Conservation (phyloP, 1,140 invertebrate genomes). For the Apis florea region DNA sequence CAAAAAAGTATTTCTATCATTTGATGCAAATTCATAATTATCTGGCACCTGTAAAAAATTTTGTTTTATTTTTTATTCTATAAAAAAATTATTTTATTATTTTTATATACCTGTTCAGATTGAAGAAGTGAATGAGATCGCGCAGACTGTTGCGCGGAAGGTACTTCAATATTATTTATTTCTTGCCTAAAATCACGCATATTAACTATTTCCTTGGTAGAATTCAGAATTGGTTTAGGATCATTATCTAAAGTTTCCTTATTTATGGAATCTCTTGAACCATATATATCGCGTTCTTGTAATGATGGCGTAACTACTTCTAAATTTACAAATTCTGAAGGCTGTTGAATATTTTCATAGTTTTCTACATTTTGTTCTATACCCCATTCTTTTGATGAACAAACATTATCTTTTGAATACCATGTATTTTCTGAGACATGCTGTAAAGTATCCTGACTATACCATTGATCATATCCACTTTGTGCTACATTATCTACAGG, state of each 20-base stretch:
- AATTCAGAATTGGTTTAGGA: slow-evolving; percentile 58
- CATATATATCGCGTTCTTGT: slow-evolving; percentile 72
- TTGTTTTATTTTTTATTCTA: not conserved
- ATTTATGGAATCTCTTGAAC: slow-evolving; percentile 76
- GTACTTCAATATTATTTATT: slow-evolving; percentile 70
- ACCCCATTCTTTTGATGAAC: slow-evolving; percentile 62
- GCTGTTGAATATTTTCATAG: slow-evolving; percentile 76
- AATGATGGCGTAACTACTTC: slow-evolving; percentile 72
- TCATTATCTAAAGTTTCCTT: slow-evolving; percentile 77
- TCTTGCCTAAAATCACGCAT: slow-evolving; percentile 70
- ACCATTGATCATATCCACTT: slow-evolving; percentile 77
- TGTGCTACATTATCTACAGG: slow-evolving; percentile 57
- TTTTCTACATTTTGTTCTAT: slow-evolving; percentile 74
- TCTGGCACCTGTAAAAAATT: slow-evolving; percentile 65
- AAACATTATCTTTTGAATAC: slow-evolving; percentile 60
- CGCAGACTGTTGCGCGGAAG: slow-evolving; percentile 55
- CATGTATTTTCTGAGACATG: slow-evolving; percentile 53
- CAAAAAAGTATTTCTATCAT: slow-evolving; percentile 78
- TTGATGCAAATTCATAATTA: slow-evolving; percentile 79
- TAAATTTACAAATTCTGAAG: slow-evolving; percentile 73
- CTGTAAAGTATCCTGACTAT: slow-evolving; percentile 68
- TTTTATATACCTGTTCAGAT: slow-evolving; percentile 62
- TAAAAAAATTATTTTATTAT: not conserved
- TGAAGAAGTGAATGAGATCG: slow-evolving; percentile 61
- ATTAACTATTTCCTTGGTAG: slow-evolving; percentile 58